phyloP scores from a whole-genome alignment of 1,140 invertebrate genomes.

The Bombus sylvicola region DNA sequence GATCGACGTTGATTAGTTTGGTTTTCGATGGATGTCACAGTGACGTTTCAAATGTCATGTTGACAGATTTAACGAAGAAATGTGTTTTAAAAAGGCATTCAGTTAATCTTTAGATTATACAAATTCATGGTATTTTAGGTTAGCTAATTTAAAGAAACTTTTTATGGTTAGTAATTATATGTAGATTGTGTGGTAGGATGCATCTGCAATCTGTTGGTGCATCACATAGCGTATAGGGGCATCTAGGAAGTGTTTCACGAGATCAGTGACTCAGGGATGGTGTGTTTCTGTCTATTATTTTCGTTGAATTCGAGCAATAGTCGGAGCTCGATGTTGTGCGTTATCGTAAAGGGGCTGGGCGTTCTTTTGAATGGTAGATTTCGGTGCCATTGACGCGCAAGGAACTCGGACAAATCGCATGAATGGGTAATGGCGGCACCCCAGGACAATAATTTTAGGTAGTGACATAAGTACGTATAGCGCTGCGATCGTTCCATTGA shows the following conservation, averaged over 20 bases:
- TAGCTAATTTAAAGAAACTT: background rate
- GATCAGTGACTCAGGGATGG: slow-evolving; percentile 3
- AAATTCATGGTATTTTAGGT: background rate
- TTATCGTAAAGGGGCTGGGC: background rate
- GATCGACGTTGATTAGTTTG: background rate
- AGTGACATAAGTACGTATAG: slow-evolving; percentile 49
- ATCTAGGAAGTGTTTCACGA: background rate
- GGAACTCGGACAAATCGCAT: slow-evolving; percentile 56
- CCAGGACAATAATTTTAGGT: slow-evolving; percentile 64
- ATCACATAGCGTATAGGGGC: background rate
- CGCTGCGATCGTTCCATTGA: slow-evolving; percentile 56
- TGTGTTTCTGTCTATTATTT: background rate
- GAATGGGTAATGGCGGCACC: slow-evolving; percentile 74
- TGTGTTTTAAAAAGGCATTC: background rate
- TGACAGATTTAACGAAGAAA: background rate
- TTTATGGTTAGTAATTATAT: background rate
- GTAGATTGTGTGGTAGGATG: background rate
- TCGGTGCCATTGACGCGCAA: slow-evolving; percentile 65
- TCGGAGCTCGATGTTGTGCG: background rate
- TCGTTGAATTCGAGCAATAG: background rate
- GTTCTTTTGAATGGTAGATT: slow-evolving; percentile 25
- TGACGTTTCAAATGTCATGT: background rate
- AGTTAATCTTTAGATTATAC: background rate
- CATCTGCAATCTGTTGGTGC: slow-evolving; percentile 50
- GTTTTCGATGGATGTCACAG: background rate